phyloP scores from a whole-genome alignment of 1,140 invertebrate genomes.

The Tribolium madens region DNA sequence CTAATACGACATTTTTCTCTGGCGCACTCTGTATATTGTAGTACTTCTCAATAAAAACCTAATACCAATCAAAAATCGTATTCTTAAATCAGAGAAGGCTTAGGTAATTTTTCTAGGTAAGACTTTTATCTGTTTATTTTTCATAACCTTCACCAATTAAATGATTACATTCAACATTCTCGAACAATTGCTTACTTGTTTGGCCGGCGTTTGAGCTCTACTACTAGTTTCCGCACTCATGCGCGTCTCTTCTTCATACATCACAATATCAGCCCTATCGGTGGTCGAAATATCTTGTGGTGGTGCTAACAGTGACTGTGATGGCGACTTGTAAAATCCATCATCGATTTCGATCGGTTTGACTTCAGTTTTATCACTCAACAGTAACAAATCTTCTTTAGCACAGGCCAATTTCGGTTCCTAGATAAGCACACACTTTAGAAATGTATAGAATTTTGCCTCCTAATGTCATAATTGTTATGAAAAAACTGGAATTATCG shows the following conservation, averaged over 20 bases:
- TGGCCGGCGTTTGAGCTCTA: slow-evolving; percentile 69
- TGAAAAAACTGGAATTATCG: slow-evolving; percentile 14
- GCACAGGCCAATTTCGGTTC: slow-evolving; percentile 47
- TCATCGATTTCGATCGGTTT: slow-evolving; percentile 34
- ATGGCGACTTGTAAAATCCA: slow-evolving; percentile 33
- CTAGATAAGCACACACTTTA: slow-evolving; percentile 45
- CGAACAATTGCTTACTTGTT: slow-evolving; percentile 57
- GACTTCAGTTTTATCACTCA: slow-evolving; percentile 29
- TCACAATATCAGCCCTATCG: slow-evolving; percentile 56
- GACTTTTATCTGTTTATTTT: too few relatives aligned
- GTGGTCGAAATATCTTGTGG: slow-evolving; percentile 30
- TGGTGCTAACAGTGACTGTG: slow-evolving; percentile 1
- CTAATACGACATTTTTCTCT: too few relatives aligned
- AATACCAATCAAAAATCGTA: too few relatives aligned
- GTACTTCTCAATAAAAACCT: too few relatives aligned
- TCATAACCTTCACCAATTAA: too few relatives aligned
- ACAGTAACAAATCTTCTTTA: slow-evolving; percentile 32
- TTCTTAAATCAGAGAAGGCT: too few relatives aligned
- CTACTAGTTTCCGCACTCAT: slow-evolving; percentile 83
- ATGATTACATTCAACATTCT: too few relatives aligned
- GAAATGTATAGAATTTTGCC: not conserved
- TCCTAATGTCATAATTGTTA: slow-evolving; percentile 21
- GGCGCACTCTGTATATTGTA: too few relatives aligned
- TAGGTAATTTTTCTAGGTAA: too few relatives aligned
- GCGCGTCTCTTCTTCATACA: slow-evolving; percentile 83